Evolutionary conservation across 2,888 invertebrate genomes (phyloP), one percentile per base, ranked within the genome.

Genomic region (Pristionchus entomophagus): DNA sequence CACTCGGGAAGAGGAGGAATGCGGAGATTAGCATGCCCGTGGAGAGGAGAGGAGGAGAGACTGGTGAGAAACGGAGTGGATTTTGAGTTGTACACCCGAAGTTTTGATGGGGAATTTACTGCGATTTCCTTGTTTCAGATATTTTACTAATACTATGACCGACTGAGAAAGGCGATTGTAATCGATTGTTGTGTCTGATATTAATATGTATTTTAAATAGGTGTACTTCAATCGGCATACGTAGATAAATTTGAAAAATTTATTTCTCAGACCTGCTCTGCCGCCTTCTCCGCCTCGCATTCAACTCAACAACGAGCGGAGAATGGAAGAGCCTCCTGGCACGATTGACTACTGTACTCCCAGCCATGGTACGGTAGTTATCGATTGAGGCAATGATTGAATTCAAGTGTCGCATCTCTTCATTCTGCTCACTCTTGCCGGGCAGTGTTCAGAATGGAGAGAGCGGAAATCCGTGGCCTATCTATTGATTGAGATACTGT

Each of bases 311-410:
- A 12, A 45, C 6, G 14, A 41, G n/a, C 2, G n/a, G 10, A 3
- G 73, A 73, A 17, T 73, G 73, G 73, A 73, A 73, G 73, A 26
- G 41, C 26, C 73, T 80, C 51, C 49, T 80, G 32, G 49, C 49
- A 51, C 78, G 78, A 80, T 51, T 80, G 78, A 3, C 51, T 80
- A 80, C 78, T 14, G 78, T 80, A 80, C 78, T 80, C 51, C 78
- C 78, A 5, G 51, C 49, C 19, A 12, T 80, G 78, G 78, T 80
- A 78, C 51, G 78, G 45, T 80, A 29, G 78, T 32, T 80, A 49
- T 51, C 32, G 78, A 80, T 51, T 77, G 73, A 38, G 3, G 19
- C 8, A 12, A n/a, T n/a, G n/a, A n/a, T n/a, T n/a, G n/a, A n/a
- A n/a, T n/a, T n/a, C n/a, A n/a, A n/a, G n/a, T n/a, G n/a, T n/a